Percentiles rank a stretch among this genome's conserved stretches.
Conservation (phyloP, 2,113 vertebrate genomes). For the Pterocles orientalis region DNA sequence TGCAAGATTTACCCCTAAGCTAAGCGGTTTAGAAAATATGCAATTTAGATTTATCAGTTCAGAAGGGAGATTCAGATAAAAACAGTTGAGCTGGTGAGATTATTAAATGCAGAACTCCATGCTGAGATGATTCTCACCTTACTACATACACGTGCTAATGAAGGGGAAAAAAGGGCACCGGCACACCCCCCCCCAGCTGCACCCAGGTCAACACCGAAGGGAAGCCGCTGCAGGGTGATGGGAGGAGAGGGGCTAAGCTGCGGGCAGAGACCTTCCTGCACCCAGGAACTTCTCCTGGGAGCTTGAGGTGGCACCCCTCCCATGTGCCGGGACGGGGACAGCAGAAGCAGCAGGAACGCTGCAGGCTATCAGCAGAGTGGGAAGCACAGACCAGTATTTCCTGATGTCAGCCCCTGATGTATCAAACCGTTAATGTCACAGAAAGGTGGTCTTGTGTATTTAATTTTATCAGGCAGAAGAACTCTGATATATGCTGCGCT, state of each 20-base stretch:
- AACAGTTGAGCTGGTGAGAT: constrained; percentile 75
- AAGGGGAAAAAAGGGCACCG: background rate
- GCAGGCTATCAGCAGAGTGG: background rate
- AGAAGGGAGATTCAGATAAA: constrained; percentile 71
- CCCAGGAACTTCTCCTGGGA: background rate
- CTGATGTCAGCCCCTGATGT: background rate
- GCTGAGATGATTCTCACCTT: constrained; percentile 48
- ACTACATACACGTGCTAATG: background rate
- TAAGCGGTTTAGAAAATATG: constrained; percentile 74
- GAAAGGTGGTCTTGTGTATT: constrained; percentile 26
- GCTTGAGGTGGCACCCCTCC: background rate
- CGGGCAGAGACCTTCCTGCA: background rate
- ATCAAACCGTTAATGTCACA: background rate
- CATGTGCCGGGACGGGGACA: accelerated
- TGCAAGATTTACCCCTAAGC: constrained; percentile 66
- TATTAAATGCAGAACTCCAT: constrained; percentile 66
- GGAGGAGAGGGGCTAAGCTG: background rate
- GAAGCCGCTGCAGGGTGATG: background rate
- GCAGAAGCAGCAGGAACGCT: background rate
- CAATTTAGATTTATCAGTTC: constrained; percentile 78
- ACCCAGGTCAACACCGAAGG: background rate
- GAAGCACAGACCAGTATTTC: background rate
- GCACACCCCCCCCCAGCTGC: background rate
- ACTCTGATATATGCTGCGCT: constrained; percentile 5
- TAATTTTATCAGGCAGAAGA: constrained; percentile 28